Base-by-base conservation (phyloP, 2,797 vertebrate genomes). In the Pristis pectinata region DNA sequence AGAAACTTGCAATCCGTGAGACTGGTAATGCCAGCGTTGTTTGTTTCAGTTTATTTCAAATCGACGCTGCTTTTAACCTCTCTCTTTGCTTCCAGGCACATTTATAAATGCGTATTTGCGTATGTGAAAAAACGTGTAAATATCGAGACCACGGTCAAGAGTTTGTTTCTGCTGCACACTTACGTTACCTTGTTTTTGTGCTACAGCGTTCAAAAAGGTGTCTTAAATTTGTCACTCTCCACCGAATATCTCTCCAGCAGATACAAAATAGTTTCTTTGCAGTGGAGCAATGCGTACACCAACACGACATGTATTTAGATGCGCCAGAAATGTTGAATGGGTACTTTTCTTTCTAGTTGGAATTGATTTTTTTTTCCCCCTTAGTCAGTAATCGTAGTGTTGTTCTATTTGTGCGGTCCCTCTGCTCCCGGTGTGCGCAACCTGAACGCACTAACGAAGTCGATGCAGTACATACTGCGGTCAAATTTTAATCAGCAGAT, bases 391-490 rank as follows among this genome's bases (percentile, higher is more conserved):
- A n/a, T 87, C 53, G 59, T 53, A 34, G 30, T 89, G 7, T 19
- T 61, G 34, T n/a, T 91, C 53, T 61, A 3, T 87, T 27, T 61
- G 59, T 11, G 59, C 61, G n/a, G 8, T 22, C n/a, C 56, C 85
- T 13, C 13, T 37, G 11, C 8, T 72, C 64, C 70, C 19, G 1
- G 10, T 17, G 41, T 30, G 67, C 70, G 41, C 27, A 24, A 53
- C 44, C 1, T 74, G 67, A 44, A 53, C 67, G 92, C 67, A 76
- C 41, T 11, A 10, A 49, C 30, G 27, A 76, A 76, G 67, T 30
- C 92, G 27, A 94, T 72, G 92, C 92, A 93, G 92, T 74, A 49
- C 24, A 93, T 30, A 93, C 92, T 93, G 92, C 92, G 27, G 92
- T 93, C 92, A 94, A 74, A 94, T 94, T 76, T 76, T n/a, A 94